Evolutionary conservation across 2,797 vertebrate genomes (phyloP), one percentile per base, ranked within the genome.

Genomic region (Glossophaga mutica): DNA sequence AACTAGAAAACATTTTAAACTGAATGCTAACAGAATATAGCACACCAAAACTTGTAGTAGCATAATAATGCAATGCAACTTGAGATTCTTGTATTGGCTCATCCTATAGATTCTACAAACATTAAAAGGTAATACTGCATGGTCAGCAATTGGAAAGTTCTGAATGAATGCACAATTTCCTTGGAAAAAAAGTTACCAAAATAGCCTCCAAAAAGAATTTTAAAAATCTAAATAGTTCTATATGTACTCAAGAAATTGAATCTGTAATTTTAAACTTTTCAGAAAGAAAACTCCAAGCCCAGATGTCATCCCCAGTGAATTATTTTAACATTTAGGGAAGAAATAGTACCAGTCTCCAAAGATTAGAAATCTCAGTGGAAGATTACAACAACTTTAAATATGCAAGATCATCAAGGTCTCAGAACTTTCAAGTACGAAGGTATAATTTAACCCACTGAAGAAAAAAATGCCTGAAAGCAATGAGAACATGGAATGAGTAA

Each of bases 271-370:
- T n/a, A 95, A 92, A 90, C 21, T 87, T 73, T 48, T 67, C 67
- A 86, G 22, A 78, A 79, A 87, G 83, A 96, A 95, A 88, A 88
- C 34, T 86, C 32, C 48, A 97, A 89, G 24, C 9, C 84, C 88
- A 84, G 73, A 86, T 95, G 42, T 94, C 78, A 95, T 89, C 87
- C 85, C 44, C 52, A 83, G 76, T 89, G 91, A 92, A 83, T 86
- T 87, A 52, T 71, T 91, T 57, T 94, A 94, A 85, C 0, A 90
- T 96, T 95, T 95, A 95, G 57, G 73, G 65, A 82, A 92, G 83
- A 96, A 86, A 83, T 65, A 86, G 9, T 11, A 39, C 48, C 68
- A 55, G 79, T 90, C 70, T 78, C 55, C 44, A 83, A 88, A 91
- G 50, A 82, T 91, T 86, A 94, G 68, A 86, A 95, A 68, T 70